A percentile compares a stretch with the other conserved stretches of the same genome.
phyloP scores from a whole-genome alignment of 2,888 invertebrate genomes.

The Hirtodrosophila trivittata region DNA sequence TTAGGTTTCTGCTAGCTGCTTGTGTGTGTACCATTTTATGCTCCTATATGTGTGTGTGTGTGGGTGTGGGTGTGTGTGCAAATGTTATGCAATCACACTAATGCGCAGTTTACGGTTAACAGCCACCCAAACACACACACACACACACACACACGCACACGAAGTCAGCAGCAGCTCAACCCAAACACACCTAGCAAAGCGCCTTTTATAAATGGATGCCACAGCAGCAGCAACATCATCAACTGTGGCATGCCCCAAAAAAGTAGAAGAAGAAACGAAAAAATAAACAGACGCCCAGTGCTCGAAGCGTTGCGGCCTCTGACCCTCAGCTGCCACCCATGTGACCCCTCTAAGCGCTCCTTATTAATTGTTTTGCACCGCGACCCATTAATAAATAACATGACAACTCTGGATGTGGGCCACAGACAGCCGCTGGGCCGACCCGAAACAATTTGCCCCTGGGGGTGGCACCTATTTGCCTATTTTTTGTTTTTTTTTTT shows the following conservation, averaged over 20 bases:
- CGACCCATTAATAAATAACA: constrained; percentile 49
- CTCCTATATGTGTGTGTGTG: constrained; percentile 1
- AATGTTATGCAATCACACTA: constrained; percentile 77
- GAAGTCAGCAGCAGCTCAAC: constrained; percentile 17
- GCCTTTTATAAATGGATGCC: constrained; percentile 70
- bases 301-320: background rate
- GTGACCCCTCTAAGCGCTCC: constrained; percentile 29
- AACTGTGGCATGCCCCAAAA: constrained; percentile 40
- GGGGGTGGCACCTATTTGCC: background rate
- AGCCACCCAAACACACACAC: constrained; percentile 21
- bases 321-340: background rate
- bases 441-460: constrained; percentile 19
- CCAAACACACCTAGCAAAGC: constrained; percentile 47
- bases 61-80: constrained; percentile 33
- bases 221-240: constrained; percentile 50
- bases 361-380: constrained; percentile 56
- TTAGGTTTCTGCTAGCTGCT: constrained; percentile 27
- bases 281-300: background rate
- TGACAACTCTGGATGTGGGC: constrained; percentile 32
- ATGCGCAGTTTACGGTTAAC: constrained; percentile 72
- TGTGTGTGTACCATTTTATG: constrained; percentile 14
- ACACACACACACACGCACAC: constrained; percentile 35
- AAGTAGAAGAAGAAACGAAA: constrained; percentile 7
- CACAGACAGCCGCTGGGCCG: background rate
- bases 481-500: constrained; percentile 1